Evolutionary conservation across 2,888 invertebrate species (phyloP), one percentile per base, ranked within the genome.

Genomic region (Onchidella celtica): DNA sequence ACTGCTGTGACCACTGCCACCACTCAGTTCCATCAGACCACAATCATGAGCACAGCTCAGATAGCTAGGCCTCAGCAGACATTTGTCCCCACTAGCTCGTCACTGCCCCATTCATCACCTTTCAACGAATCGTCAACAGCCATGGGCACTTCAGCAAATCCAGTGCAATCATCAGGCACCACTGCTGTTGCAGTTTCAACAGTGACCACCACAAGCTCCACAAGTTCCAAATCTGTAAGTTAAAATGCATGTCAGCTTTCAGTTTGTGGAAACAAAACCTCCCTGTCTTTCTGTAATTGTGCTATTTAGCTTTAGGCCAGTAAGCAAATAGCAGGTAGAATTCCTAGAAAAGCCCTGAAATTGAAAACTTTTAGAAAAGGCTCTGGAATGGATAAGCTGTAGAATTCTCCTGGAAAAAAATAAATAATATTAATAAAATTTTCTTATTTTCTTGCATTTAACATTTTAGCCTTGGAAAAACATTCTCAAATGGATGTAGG

Each of bases 11-110:
- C 32, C 3, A 57, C 70, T 47, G 72, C 79, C 0, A 79, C 79
- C 9, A 73, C 79, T 14, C 79, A 79, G 66, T 73, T 73, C 57
- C 79, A 79, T 38, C 72, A 73, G n/a, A 21, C 27, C 3, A 79
- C 79, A 24, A 79, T 79, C 65, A 79, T 79, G 79, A 66, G 61
- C 36, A 73, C 79, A 32, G 34, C 73, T 17, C 79, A 77, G 17
- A 57, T n/a, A 27, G 36, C 55, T 2, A 27, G 57, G 17, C 36
- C 68, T 55, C 29, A 21, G 14, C 75, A 59, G n/a, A 17, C 6
- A 1, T 61, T 29, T n/a, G 61, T 75, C 21, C n/a, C n/a, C n/a
- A 47, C 47, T 17, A 11, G 9, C 47, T 11, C 17, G 47, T 34
- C 73, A 57, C 34, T 9, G 29, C 59, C 57, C 27, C 61, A 73